Conservation (phyloP, 2,113 vertebrate species). For the Formicarius rufipectus region DNA sequence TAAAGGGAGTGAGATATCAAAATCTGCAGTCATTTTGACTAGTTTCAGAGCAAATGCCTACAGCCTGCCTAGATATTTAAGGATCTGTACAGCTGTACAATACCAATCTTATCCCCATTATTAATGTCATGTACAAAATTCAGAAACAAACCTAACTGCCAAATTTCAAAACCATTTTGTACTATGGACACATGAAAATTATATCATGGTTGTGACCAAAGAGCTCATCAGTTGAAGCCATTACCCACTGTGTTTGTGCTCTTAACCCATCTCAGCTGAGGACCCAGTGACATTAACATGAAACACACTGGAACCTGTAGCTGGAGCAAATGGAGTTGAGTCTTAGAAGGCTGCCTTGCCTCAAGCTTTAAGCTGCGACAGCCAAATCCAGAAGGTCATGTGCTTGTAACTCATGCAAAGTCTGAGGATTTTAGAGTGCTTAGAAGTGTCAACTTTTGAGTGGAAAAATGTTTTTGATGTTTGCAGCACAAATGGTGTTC, state of each 20-base stretch:
- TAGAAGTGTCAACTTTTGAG: neutral
- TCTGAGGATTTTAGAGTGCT: neutral
- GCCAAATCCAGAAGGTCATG: neutral
- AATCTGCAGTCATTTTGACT: neutral
- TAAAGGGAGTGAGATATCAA: neutral
- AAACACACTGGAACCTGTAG: neutral
- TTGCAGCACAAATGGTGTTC: neutral
- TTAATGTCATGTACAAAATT: neutral
- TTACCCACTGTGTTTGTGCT: neutral
- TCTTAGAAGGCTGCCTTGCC: neutral
- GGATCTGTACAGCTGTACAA: neutral
- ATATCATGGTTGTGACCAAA: neutral
- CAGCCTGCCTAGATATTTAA: neutral
- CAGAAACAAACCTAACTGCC: neutral
- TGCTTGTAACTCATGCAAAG: neutral
- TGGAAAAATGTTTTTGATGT: neutral
- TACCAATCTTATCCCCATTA: neutral
- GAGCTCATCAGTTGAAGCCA: neutral
- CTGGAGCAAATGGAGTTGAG: neutral
- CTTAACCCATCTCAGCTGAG: neutral
- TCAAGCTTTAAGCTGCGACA: neutral
- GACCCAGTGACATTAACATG: neutral
- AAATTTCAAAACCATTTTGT: neutral
- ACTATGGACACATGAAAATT: neutral
- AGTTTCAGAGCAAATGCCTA: neutral